Conservation (phyloP, 2,888 invertebrate species). For the Acanthosepion pharaonis region DNA sequence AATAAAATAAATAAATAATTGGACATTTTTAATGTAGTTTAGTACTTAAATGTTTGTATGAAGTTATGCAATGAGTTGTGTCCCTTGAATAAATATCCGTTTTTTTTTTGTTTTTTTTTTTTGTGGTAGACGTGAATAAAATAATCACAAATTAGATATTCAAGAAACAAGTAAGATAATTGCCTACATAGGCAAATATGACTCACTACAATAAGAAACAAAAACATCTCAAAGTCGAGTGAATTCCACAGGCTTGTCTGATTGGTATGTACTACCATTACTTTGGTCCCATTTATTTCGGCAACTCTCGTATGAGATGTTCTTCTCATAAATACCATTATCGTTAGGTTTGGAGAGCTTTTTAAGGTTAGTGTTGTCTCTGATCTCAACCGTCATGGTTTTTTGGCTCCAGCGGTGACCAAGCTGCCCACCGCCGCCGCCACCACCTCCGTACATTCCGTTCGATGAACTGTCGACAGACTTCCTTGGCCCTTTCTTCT, state of each 20-base stretch:
- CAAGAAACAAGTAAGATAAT: not conserved
- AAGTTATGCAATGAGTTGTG: not conserved
- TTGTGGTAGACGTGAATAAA: not conserved
- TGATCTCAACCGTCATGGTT: not conserved
- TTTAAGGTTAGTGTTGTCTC: constrained; percentile 36
- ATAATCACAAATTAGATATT: not conserved
- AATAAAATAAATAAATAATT: too few species aligned
- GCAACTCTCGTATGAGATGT: not conserved
- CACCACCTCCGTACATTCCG: constrained; percentile 41
- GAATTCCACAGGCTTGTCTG: not conserved
- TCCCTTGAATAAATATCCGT: not conserved
- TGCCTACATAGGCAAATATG: not conserved
- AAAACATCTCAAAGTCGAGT: not conserved
- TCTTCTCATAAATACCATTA: not conserved
- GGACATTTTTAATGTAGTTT: too few species aligned
- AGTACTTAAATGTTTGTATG: not conserved
- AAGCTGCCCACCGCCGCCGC: not conserved
- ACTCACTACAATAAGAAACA: not conserved
- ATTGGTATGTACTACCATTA: not conserved
- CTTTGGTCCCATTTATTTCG: not conserved
- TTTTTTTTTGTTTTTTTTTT: not conserved
- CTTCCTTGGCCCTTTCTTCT: constrained; percentile 62
- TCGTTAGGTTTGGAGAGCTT: not conserved
- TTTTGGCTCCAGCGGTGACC: constrained; percentile 35
- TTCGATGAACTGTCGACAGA: constrained; percentile 53